Evolutionary conservation across 2,888 invertebrate genomes (phyloP), one percentile per base, ranked within the genome.

Genomic region (Amblyteles armatorius): DNA sequence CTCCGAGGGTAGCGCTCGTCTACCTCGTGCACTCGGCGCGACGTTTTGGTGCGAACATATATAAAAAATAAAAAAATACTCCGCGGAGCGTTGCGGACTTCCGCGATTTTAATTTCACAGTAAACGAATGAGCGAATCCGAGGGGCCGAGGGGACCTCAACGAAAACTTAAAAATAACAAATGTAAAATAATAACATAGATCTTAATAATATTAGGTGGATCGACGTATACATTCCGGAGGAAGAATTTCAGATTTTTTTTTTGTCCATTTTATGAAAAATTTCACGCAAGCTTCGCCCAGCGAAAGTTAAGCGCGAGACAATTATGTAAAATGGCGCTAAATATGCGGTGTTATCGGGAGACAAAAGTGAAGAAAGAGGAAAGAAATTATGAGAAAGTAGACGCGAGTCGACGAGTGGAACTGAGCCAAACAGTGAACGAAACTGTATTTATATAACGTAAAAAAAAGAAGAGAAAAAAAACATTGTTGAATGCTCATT

Each of bases 401-500:
- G 40, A 80, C 48, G 63, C 74, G 48, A 48, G 52, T 44, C 52
- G 57, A 73, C n/a, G 69, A 85, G 71, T 69, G 55, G 55, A 82
- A 82, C 26, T 65, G 82, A 82, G 74, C 60, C 74, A 33, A 60
- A 76, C 74, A 67, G 69, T 85, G 57, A 82, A 82, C 44, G 55
- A 79, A 63, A 76, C 40, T 81, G 80, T 88, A 86, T 86, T 87
- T 85, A 84, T 88, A 84, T 79, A 63, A 86, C 82, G 80, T 50
- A 86, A 60, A 29, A 60, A 29, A 29, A 33, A n/a, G n/a, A 13
- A 60, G 26, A 60, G 26, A 60, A 79, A 63, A 73, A 79, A 74
- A 79, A 79, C 83, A 89, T 88, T 88, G 86, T 89, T 90, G 85
- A 91, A 90, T 91, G 91, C 90, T 92, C 91, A 89, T 89, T 90